Evolutionary conservation across 2,797 vertebrate genomes (phyloP).

Genomic region (Rhinoraja longicauda): DNA sequence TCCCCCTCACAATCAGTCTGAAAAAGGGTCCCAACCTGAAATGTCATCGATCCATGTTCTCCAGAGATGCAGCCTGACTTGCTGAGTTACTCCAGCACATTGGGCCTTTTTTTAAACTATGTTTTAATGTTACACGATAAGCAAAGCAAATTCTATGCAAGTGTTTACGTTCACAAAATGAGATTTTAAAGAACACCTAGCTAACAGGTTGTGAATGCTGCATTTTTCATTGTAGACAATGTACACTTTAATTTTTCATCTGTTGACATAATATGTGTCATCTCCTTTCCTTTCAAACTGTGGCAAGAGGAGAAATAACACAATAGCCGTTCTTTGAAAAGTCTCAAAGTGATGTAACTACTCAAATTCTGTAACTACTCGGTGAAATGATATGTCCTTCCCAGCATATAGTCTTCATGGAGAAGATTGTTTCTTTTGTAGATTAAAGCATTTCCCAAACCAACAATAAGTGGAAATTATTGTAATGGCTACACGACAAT

Average conservation of each 20-base stretch:
- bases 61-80: too few relatives aligned
- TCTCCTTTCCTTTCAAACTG: background rate
- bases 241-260: background rate
- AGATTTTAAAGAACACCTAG: background rate
- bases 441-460: constrained; percentile 6
- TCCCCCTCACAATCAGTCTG: too few relatives aligned
- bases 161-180: background rate
- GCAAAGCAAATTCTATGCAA: background rate
- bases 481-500: background rate
- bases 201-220: background rate
- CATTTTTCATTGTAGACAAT: background rate
- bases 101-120: too few relatives aligned
- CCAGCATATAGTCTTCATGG: background rate
- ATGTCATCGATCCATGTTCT: too few relatives aligned
- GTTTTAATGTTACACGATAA: background rate
- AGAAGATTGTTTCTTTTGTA: constrained; percentile 13
- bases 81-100: too few relatives aligned
- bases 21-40: too few relatives aligned
- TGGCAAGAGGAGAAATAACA: background rate
- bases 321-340: background rate
- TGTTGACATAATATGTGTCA: background rate
- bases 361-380: constrained; percentile 1
- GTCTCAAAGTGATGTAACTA: background rate
- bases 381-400: constrained; percentile 9
- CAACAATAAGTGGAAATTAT: constrained; percentile 30